These are phyloP conservation scores for Buathra laborator DNA, from an alignment of 2,888 invertebrate genomes.

Conservation along the genomic window DNA sequence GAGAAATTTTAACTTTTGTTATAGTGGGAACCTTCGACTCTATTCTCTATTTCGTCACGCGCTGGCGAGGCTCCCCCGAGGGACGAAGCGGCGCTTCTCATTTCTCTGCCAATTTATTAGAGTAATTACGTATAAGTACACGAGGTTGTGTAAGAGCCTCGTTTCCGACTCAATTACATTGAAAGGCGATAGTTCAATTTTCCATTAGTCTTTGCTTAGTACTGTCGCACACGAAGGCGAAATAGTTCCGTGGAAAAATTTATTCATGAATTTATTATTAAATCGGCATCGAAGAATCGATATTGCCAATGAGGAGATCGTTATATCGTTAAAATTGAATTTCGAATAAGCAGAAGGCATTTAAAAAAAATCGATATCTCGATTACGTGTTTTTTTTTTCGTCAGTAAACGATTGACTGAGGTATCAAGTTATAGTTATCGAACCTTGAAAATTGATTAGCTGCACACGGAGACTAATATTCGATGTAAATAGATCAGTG, in stretches of 20 bases:
- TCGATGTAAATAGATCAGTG: neutral
- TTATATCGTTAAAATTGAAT: neutral
- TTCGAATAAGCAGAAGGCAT: neutral
- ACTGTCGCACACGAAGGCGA: constrained; percentile 4
- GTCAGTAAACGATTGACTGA: neutral
- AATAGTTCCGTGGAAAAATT: constrained; percentile 14
- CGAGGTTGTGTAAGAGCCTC: constrained; percentile 3
- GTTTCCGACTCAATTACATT: constrained; percentile 49
- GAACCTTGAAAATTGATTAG: neutral
- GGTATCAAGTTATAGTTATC: neutral
- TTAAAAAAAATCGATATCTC: neutral
- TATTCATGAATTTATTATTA: constrained; percentile 29
- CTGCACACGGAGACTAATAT: neutral
- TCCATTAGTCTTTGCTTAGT: neutral
- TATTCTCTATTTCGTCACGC: constrained; percentile 25
- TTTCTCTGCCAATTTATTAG: constrained; percentile 52
- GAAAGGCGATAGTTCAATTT: constrained; percentile 42
- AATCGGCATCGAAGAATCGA: constrained; percentile 9
- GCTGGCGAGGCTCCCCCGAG: constrained; percentile 11
- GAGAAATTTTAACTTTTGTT: neutral
- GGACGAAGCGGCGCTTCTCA: constrained; percentile 30
- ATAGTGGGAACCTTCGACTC: neutral
- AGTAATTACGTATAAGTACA: constrained; percentile 39
- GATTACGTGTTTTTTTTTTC: neutral
- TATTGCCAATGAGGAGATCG: neutral